These are phyloP conservation scores for Cassiopea andromeda DNA, from an alignment of 30 jellyfish, hydroid and myxozoan species.

Conservation along the genomic window DNA sequence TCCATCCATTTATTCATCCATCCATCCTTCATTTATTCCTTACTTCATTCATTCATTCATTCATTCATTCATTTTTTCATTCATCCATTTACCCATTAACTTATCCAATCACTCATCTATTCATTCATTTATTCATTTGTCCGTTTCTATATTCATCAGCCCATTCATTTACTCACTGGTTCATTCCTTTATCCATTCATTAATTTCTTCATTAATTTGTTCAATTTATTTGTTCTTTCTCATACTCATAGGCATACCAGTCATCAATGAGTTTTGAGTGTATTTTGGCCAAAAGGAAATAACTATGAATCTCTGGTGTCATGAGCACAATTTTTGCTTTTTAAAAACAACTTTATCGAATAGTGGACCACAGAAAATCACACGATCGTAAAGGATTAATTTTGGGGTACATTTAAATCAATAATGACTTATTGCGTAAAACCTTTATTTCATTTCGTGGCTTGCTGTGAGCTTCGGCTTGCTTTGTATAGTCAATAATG, in stretches of 20 bases:
- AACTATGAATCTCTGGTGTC: neutral
- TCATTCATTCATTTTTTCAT: neutral
- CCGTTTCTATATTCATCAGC: neutral
- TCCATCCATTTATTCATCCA: neutral
- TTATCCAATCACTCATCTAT: neutral
- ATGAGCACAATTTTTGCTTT: neutral
- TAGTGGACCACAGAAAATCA: conserved; percentile 20
- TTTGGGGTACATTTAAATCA: conserved; percentile 28
- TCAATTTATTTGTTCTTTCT: neutral
- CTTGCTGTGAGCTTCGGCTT: conserved; percentile 31
- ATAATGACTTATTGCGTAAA: conserved; percentile 30
- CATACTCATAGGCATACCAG: neutral
- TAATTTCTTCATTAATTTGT: neutral
- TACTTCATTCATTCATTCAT: neutral
- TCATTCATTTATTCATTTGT: neutral
- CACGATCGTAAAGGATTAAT: conserved; percentile 49
- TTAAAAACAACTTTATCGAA: neutral
- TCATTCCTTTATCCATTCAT: neutral
- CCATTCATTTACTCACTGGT: no score
- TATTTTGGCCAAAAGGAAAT: neutral
- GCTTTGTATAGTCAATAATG: conserved; percentile 10
- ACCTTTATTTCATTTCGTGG: conserved; percentile 48
- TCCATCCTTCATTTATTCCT: neutral
- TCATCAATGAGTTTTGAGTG: neutral
- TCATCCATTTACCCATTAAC: neutral